Conservation (phyloP, 2,888 invertebrate species). For the Pammene aurita region DNA sequence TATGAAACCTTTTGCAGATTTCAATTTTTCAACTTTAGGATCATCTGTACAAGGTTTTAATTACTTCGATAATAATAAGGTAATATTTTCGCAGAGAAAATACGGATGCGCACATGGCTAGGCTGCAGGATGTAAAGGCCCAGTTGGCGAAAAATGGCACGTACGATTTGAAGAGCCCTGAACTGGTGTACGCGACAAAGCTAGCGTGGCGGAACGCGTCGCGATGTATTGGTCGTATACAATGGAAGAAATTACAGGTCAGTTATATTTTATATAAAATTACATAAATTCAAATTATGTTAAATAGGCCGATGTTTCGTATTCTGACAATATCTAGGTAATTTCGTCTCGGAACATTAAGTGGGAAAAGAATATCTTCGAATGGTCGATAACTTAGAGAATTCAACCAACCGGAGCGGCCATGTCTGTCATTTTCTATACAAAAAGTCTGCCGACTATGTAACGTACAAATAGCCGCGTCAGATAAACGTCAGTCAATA, state of each 20-base stretch:
- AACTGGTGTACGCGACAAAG: conserved; percentile 96
- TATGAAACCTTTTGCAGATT: neutral
- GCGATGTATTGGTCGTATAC: conserved; percentile 96
- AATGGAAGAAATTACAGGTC: conserved; percentile 98
- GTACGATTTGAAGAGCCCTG: conserved; percentile 95
- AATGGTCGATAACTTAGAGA: too few relatives aligned
- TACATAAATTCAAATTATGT: neutral
- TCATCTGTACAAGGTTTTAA: conserved; percentile 17
- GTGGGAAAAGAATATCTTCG: too few relatives aligned
- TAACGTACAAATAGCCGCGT: too few relatives aligned
- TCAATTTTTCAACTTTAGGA: neutral
- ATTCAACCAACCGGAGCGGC: too few relatives aligned
- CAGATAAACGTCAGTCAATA: too few relatives aligned
- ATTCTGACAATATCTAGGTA: too few relatives aligned
- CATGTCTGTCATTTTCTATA: too few relatives aligned
- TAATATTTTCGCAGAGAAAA: conserved; percentile 83
- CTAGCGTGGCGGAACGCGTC: conserved; percentile 97
- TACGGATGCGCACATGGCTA: conserved; percentile 88
- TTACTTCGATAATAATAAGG: conserved; percentile 25
- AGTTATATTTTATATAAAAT: conserved; percentile 44
- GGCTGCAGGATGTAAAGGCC: conserved; percentile 90
- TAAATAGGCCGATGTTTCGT: too few relatives aligned
- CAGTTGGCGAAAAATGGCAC: conserved; percentile 89
- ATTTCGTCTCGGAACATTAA: too few relatives aligned
- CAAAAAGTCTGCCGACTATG: too few relatives aligned